Base-by-base conservation (phyloP, 2,797 vertebrate genomes). In the Buphagus erythrorhynchus region DNA sequence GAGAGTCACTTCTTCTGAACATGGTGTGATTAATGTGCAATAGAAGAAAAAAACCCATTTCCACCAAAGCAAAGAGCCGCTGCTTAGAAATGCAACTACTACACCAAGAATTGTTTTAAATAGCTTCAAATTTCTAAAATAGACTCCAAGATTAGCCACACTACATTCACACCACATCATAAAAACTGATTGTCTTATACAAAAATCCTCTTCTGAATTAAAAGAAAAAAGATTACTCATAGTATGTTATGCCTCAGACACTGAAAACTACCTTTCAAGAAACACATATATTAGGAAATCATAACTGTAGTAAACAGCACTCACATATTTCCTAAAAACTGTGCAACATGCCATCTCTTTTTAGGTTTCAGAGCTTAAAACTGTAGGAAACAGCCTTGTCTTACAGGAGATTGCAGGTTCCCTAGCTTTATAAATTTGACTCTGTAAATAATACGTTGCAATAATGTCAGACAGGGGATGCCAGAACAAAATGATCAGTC, bases 381-480 rank as follows among this genome's bases (percentile, higher is more conserved):
- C 5, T 35, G 59, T 22, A 63, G 26, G 57, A 78, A 91, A n/a
- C 17, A 67, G 13, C 16, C 18, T 52, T 2, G 0, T 40, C 46
- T 69, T 59, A n/a, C 31, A 49, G 31, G 13, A 83, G 15, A n/a
- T 25, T 40, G 52, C 20, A 38, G 31, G 45, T 26, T 40, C 9
- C 17, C 25, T 35, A 69, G 7, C 9, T 6, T 5, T 22, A 5
- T 43, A 36, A 54, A 46, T 49, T 36, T 83, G 36, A 80, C 25
- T 28, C 12, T 45, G 11, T 38, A 76, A 78, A 63, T 35, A n/a
- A 13, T 10, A 26, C 0, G 3, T 16, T 1, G 1, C 17, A 26
- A 24, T 0, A 3, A 40, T 14, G 16, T 22, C 52, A 66, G 33
- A 62, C 4, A 38, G 19, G 10, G 26, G 18, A 52, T 0, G 1